Conservation (phyloP, 2,797 vertebrate species). For the Pseudocheirus occidentalis region DNA sequence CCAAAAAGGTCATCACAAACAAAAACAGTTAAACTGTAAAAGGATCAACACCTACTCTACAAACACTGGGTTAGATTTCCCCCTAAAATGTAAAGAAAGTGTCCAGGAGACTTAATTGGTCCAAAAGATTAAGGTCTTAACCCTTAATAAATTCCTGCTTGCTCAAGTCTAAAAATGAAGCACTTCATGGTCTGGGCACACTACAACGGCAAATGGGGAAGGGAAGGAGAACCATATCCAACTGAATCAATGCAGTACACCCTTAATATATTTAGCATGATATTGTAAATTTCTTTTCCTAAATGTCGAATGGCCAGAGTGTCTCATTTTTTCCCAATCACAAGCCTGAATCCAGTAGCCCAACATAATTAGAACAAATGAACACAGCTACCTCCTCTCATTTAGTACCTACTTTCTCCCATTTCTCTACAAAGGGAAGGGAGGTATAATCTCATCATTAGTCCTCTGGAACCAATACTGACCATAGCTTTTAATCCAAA, state of each 20-base stretch:
- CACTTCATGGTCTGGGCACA: not conserved
- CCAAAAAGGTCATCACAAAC: not conserved
- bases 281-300: not conserved
- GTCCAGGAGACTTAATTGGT: not conserved
- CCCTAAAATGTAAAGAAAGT: not conserved
- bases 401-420: not conserved
- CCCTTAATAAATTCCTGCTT: not conserved
- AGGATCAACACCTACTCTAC: not conserved
- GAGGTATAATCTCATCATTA: not conserved
- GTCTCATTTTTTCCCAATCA: not conserved
- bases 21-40: not conserved
- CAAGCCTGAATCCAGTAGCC: not conserved
- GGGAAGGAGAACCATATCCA: not conserved
- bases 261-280: not conserved
- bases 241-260: not conserved
- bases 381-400: not conserved
- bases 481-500: not conserved
- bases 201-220: not conserved
- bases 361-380: not conserved
- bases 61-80: not conserved
- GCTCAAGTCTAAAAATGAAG: not conserved
- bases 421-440: not conserved
- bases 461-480: not conserved
- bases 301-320: not conserved
- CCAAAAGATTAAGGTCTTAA: not conserved